Percentiles rank a stretch among this genome's conserved stretches.
phyloP scores from a whole-genome alignment of 2,797 vertebrate species.

The Enteromius mattozi region DNA sequence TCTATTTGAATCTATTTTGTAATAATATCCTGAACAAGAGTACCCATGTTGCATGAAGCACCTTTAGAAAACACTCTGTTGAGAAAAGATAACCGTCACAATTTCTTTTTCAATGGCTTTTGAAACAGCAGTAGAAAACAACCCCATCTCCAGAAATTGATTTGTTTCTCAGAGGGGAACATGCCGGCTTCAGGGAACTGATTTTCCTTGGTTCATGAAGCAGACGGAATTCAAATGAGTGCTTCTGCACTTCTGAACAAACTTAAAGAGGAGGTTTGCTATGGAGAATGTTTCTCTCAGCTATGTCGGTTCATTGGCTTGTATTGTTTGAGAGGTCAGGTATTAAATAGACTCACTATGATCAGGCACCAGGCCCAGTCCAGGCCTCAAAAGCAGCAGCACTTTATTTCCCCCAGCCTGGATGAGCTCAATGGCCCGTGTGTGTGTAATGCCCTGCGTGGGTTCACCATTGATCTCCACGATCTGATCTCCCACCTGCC shows the following conservation, averaged over 20 bases:
- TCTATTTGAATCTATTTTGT: not conserved
- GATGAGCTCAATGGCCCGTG: constrained; percentile 96
- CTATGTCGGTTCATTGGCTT: not conserved
- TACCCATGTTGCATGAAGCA: constrained; percentile 11
- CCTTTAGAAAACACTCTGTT: not conserved
- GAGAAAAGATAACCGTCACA: constrained; percentile 2
- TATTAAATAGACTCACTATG: constrained; percentile 83
- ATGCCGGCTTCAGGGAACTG: constrained; percentile 15
- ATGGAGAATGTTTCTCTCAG: not conserved
- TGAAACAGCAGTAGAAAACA: constrained; percentile 7
- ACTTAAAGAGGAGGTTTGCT: not conserved
- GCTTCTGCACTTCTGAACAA: constrained; percentile 15
- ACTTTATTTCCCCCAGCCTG: constrained; percentile 95
- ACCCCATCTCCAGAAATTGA: constrained; percentile 22
- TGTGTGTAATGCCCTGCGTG: constrained; percentile 97
- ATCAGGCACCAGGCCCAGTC: constrained; percentile 93
- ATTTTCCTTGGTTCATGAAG: constrained; percentile 37
- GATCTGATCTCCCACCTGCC: constrained; percentile 97
- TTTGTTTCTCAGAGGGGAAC: constrained; percentile 17
- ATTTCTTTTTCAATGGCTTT: constrained; percentile 19
- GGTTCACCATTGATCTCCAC: constrained; percentile 98
- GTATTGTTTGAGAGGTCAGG: not conserved
- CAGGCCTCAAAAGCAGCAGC: constrained; percentile 89
- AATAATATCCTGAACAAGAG: not conserved
- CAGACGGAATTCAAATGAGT: constrained; percentile 24